Evolutionary conservation across 2,888 invertebrate genomes (phyloP), one percentile per base, ranked within the genome.

Genomic region (Andrena bucephala): DNA sequence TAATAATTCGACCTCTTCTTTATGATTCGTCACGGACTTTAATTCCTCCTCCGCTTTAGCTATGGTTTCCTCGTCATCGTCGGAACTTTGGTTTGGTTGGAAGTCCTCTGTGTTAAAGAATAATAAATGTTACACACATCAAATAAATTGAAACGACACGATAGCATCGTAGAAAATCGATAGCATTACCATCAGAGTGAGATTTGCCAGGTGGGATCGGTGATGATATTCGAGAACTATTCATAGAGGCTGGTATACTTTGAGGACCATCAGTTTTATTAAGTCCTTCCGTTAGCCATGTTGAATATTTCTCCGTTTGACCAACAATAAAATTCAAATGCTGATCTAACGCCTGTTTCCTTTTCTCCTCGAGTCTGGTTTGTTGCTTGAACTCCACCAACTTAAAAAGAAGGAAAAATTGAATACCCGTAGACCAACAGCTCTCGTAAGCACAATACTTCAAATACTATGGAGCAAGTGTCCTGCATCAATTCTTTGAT

Each of bases 241-340:
- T 94, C 36, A 94, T 94, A 20, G 94, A 94, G 2, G 93, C 93
- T 57, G 94, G 92, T 77, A 94, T 91, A 86, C 94, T 94, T 73
- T 91, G 93, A 75, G 87, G 89, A 66, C 94, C 92, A 36, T 94
- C 93, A 66, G 95, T 94, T 93, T 96, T 96, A 90, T 96, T 97
- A 95, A 98, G 96, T 86, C 97, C 97, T 94, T 98, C 98, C 4
- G 98, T 98, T 79, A 98, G 95, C 94, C 97, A 96, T 36, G 97
- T 97, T 50, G 99, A 99, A 95, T 99, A 99, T 93, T 98, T 98
- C 94, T 99, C 99, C 0, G 99, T 99, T 94, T 99, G 98, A 94
- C 99, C 99, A 79, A 99, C 99, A 92, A 99, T 99, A 94, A 99
- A 99, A 94, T 98, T 98, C 81, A 99, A 95, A 94, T 99, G 99